Base-by-base conservation (phyloP, 1,140 invertebrate species). In the Hyles euphorbiae region DNA sequence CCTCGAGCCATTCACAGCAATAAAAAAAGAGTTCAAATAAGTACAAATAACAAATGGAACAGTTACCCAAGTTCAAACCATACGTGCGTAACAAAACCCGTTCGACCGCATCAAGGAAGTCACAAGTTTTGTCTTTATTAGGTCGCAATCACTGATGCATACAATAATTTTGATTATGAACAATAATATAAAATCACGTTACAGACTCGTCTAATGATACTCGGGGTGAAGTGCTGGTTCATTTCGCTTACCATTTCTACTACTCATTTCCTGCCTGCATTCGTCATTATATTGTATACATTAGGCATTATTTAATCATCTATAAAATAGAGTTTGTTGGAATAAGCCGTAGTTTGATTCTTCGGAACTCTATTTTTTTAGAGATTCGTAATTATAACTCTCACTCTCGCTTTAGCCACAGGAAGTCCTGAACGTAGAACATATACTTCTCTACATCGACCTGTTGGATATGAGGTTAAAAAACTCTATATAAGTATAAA, bases 81-180 rank as follows among this genome's bases (percentile, higher is more conserved):
- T 11, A 11, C 7, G 8, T n/a, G 12, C 46, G 46, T 11, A 48
- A n/a, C 6, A 52, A 52, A 34, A 8, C 22, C 34, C 22, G n/a
- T 52, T 52, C 6, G 34, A 34, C 32, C 32, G 43, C 9, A 55
- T 53, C 70, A 72, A 72, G 76, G 76, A 76, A 78, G 76, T 76
- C 76, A 72, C 73, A 78, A 75, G 69, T 74, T 75, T 67, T 64
- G 66, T 66, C 65, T 60, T 76, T 76, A 75, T 72, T 74, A 70
- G 67, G 53, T 51, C 64, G 60, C 57, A 67, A 10, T 51, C 68
- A 71, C 63, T 74, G 69, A 72, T 65, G 73, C 71, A 46, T 60
- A 53, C 48, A 36, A 55, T 59, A 34, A 40, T 47, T 56, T 56
- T 56, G 3, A 56, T 34, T 34, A 47, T 56, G 33, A 43, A 48